Percentiles rank a stretch among this genome's conserved stretches.
Conservation (phyloP, 2,113 vertebrate species). For the Nothocercus nigrocapillus region DNA sequence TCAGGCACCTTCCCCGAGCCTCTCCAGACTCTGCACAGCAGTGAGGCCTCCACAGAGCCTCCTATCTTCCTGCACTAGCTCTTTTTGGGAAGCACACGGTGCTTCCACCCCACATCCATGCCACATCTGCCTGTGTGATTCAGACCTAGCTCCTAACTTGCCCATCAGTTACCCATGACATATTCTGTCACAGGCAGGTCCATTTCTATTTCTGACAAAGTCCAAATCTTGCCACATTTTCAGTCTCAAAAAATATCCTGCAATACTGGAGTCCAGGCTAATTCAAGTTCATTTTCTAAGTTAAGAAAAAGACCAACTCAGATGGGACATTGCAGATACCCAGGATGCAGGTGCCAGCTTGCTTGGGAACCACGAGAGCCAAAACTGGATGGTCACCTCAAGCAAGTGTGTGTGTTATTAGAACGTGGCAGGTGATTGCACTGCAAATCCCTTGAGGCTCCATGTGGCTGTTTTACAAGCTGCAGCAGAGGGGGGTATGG, state of each 20-base stretch:
- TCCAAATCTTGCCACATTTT: background rate
- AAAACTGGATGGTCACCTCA: background rate
- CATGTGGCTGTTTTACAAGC: background rate
- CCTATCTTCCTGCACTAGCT: too few relatives aligned
- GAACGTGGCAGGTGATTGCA: background rate
- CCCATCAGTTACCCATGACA: background rate
- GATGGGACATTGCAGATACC: background rate
- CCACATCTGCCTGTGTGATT: too few relatives aligned
- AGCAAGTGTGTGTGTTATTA: background rate
- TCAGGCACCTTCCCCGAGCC: too few relatives aligned
- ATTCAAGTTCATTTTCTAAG: background rate
- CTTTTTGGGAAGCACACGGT: too few relatives aligned
- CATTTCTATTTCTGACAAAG: background rate
- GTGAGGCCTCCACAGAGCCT: too few relatives aligned
- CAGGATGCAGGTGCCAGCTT: background rate
- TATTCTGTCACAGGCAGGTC: background rate
- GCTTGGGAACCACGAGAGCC: background rate
- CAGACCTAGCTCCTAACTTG: too few relatives aligned
- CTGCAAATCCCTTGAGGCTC: background rate
- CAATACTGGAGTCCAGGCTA: background rate
- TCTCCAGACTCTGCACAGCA: too few relatives aligned
- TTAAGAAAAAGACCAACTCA: background rate
- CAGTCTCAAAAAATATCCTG: background rate
- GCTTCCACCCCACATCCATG: too few relatives aligned
- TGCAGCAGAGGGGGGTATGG: background rate